phyloP scores from a whole-genome alignment of 92 coral and sea anemone species.

The Zoanthus sociatus region DNA sequence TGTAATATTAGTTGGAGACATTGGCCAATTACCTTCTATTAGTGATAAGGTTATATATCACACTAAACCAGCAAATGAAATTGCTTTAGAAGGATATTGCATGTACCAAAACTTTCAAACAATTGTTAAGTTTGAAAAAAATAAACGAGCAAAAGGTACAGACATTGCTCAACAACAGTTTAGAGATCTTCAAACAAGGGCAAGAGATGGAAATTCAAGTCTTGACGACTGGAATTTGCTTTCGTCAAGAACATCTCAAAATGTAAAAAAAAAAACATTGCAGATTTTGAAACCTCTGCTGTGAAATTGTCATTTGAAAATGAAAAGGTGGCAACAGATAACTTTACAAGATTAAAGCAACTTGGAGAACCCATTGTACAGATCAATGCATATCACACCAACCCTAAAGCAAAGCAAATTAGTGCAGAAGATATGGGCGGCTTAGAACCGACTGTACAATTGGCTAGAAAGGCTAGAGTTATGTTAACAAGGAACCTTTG shows the following conservation, averaged over 20 bases:
- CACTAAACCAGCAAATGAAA: slow-evolving; percentile 49
- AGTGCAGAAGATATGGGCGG: slow-evolving; percentile 41
- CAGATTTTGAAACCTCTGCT: background rate
- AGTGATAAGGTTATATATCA: slow-evolving; percentile 60
- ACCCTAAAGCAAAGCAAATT: slow-evolving; percentile 22
- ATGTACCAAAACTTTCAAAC: slow-evolving; percentile 62
- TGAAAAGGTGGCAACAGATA: slow-evolving; percentile 39
- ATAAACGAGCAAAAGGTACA: background rate
- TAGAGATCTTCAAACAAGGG: slow-evolving; percentile 47
- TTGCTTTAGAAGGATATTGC: slow-evolving; percentile 34
- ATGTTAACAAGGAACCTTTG: slow-evolving; percentile 23
- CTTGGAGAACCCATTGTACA: background rate
- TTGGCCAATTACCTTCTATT: slow-evolving; percentile 67
- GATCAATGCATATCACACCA: slow-evolving; percentile 20
- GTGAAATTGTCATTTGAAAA: background rate
- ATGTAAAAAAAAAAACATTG: slow-evolving; percentile 29
- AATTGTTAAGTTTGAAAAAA: slow-evolving; percentile 42
- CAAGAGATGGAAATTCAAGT: slow-evolving; percentile 67
- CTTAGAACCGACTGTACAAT: slow-evolving; percentile 8
- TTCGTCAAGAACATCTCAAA: slow-evolving; percentile 51
- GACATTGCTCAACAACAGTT: slow-evolving; percentile 32
- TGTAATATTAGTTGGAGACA: slow-evolving; percentile 65
- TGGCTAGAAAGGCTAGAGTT: slow-evolving; percentile 5
- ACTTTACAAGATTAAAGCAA: background rate
- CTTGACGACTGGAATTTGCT: slow-evolving; percentile 61